phyloP scores from a whole-genome alignment of 2,888 invertebrate species.

The Mycogona germanica region DNA sequence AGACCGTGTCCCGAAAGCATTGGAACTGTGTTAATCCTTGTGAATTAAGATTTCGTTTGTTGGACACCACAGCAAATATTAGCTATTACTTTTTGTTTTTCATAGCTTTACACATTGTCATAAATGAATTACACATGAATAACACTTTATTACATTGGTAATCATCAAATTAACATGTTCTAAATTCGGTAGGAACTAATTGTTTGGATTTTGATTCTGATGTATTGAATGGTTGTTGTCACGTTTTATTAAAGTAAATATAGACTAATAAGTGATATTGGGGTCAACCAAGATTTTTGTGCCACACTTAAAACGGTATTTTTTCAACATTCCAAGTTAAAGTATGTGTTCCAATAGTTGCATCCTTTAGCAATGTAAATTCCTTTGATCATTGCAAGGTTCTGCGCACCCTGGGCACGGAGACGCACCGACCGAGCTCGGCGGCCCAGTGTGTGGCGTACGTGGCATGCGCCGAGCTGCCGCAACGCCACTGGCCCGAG shows the following conservation, averaged over 20 bases:
- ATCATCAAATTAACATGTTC: no score
- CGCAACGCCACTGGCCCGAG: constrained; percentile 82
- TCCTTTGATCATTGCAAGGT: constrained; percentile 46
- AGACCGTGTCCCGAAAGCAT: no score
- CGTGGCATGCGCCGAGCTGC: constrained; percentile 92
- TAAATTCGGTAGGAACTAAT: no score
- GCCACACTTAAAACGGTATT: not conserved
- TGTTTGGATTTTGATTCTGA: no score
- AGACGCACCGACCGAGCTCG: constrained; percentile 86
- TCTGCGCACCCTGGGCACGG: constrained; percentile 86
- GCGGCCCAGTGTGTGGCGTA: constrained; percentile 99
- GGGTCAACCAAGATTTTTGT: not conserved
- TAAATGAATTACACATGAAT: no score
- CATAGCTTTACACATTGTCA: no score
- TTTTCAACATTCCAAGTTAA: no score
- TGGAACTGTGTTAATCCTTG: no score
- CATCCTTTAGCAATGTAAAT: not conserved
- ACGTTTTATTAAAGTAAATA: not conserved
- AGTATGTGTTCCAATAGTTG: not conserved
- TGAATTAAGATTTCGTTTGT: no score
- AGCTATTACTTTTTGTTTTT: no score
- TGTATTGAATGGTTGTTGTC: not conserved
- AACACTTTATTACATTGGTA: no score
- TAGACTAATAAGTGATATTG: not conserved
- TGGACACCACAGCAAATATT: no score